Conservation (phyloP, 2,797 vertebrate genomes). For the Lerista edwardsae region DNA sequence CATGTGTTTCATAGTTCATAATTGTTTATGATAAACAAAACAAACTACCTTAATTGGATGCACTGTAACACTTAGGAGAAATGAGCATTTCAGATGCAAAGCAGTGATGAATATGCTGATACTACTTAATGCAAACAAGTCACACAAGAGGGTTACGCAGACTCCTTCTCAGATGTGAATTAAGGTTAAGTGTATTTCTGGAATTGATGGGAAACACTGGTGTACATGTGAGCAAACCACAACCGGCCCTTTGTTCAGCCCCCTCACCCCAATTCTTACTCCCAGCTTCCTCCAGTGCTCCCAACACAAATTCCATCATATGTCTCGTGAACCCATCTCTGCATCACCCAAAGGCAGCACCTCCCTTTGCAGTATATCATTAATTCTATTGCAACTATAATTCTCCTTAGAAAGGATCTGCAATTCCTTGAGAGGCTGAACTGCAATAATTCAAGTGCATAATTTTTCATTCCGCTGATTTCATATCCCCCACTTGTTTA, state of each 20-base stretch:
- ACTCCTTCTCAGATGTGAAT: slow-evolving; percentile 4
- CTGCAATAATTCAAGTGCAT: not conserved
- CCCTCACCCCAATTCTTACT: not conserved
- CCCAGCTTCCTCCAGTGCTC: not conserved
- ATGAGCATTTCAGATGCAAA: slow-evolving; percentile 39
- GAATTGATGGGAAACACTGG: not conserved
- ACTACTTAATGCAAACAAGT: slow-evolving; percentile 38
- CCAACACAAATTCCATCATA: not conserved
- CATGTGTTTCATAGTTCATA: slow-evolving; percentile 25
- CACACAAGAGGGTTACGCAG: slow-evolving; percentile 17
- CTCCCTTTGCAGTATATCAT: not conserved
- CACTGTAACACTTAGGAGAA: slow-evolving; percentile 38
- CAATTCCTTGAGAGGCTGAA: not conserved
- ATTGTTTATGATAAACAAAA: slow-evolving; percentile 40
- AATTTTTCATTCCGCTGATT: slow-evolving; percentile 54
- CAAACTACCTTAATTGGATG: slow-evolving; percentile 30
- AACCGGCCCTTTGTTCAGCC: not conserved
- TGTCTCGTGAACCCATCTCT: not conserved
- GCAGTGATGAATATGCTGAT: slow-evolving; percentile 16
- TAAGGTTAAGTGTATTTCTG: not conserved
- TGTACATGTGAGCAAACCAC: not conserved
- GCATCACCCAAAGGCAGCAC: not conserved
- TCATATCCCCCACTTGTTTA: slow-evolving; percentile 2
- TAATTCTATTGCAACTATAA: slow-evolving; percentile 5
- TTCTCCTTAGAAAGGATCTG: not conserved